phyloP scores from a whole-genome alignment of 2,797 vertebrate species.

The Anguilla anguilla region DNA sequence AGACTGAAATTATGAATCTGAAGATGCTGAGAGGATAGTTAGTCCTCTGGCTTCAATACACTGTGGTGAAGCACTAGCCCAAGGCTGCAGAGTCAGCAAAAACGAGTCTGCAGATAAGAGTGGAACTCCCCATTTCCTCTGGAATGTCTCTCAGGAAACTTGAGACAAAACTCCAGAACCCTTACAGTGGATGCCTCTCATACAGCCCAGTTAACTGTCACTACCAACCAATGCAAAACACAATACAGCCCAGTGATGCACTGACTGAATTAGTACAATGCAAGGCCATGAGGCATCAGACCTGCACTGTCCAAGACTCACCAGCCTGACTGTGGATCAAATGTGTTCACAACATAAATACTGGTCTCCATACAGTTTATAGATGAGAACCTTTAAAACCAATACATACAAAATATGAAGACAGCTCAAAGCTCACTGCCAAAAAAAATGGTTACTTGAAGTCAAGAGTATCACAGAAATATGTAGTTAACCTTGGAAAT shows the following conservation, averaged over 20 bases:
- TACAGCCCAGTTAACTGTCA: background rate
- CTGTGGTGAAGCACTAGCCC: background rate
- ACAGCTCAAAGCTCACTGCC: background rate
- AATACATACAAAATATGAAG: background rate
- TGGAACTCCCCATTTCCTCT: constrained; percentile 35
- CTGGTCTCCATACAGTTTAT: background rate
- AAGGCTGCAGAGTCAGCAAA: constrained; percentile 38
- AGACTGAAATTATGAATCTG: background rate
- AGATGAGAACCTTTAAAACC: background rate
- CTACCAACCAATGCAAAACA: background rate
- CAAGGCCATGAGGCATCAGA: background rate
- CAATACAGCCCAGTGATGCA: background rate
- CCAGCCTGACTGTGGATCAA: background rate
- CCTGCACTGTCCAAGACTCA: background rate
- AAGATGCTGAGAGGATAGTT: background rate
- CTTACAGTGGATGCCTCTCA: background rate
- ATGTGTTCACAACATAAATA: background rate
- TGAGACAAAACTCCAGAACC: constrained; percentile 14
- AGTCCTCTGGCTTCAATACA: background rate
- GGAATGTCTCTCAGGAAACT: constrained; percentile 38
- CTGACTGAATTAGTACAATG: background rate
- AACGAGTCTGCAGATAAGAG: constrained; percentile 19
- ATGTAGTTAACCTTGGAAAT: background rate
- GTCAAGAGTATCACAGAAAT: too few relatives aligned
- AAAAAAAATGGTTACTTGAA: background rate